Conservation (phyloP, 2,113 vertebrate genomes). For the Pterocles orientalis region DNA sequence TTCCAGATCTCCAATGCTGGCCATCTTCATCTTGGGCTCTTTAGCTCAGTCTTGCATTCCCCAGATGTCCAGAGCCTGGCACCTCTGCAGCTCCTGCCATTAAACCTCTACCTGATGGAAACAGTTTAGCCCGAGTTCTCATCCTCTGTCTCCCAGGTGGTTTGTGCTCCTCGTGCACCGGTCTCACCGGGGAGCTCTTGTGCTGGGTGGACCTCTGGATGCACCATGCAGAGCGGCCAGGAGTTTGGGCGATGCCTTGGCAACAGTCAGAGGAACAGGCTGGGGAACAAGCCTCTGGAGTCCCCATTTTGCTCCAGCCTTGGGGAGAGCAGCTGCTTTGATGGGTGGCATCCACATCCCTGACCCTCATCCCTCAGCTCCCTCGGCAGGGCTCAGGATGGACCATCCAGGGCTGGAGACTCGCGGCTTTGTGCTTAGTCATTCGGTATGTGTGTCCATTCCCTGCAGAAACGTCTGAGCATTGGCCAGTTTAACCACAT, state of each 20-base stretch:
- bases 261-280: neutral
- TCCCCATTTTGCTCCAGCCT: fast-evolving
- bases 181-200: neutral
- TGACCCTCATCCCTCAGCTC: neutral
- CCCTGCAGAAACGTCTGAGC: neutral
- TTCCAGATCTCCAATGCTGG: neutral
- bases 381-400: neutral
- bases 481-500: neutral
- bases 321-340: neutral
- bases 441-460: neutral
- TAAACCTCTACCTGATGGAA: neutral
- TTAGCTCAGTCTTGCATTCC: neutral
- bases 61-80: neutral
- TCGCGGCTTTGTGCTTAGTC: neutral
- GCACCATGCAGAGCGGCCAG: neutral
- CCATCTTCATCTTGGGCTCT: neutral
- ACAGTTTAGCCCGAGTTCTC: neutral
- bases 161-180: neutral
- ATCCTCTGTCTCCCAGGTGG: neutral
- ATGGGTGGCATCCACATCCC: neutral
- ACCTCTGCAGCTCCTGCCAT: neutral
- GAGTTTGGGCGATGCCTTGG: neutral
- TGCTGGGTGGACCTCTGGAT: neutral
- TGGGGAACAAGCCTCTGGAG: fast-evolving
- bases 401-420: neutral